phyloP scores from a whole-genome alignment of 2,888 invertebrate genomes.

The Spatulosminthurus flaviceps region DNA sequence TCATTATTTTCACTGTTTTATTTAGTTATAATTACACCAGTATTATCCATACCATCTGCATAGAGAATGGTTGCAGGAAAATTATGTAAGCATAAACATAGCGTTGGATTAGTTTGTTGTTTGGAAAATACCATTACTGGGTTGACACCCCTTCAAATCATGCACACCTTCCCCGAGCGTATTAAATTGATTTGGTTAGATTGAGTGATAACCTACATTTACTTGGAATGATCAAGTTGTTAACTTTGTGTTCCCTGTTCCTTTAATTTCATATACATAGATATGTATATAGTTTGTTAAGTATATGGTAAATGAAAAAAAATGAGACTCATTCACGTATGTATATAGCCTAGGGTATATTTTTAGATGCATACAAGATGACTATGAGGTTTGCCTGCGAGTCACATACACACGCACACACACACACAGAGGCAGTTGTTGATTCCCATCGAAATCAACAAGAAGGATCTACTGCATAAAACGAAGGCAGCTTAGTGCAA shows the following conservation, averaged over 20 bases:
- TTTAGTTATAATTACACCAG: too few species aligned
- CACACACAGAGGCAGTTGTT: background rate
- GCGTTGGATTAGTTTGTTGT: too few species aligned
- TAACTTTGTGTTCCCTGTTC: conserved; percentile 21
- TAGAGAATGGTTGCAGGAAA: too few species aligned
- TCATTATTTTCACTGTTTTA: too few species aligned
- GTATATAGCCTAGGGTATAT: too few species aligned
- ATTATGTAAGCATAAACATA: too few species aligned
- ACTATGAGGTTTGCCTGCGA: conserved; percentile 21
- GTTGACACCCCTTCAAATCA: background rate
- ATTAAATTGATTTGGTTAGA: conserved; percentile 44
- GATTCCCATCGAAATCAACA: conserved; percentile 15
- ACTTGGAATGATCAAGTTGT: conserved; percentile 39
- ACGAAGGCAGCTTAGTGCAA: conserved; percentile 48
- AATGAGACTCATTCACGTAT: background rate
- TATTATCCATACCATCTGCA: too few species aligned
- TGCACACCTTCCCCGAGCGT: conserved; percentile 22
- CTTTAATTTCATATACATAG: background rate
- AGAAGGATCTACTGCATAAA: conserved; percentile 7
- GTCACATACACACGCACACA: background rate
- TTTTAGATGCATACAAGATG: background rate
- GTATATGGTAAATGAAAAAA: too few species aligned
- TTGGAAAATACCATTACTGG: background rate
- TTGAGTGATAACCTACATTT: conserved; percentile 39
- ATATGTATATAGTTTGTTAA: too few species aligned